Evolutionary conservation across 2,797 vertebrate species (phyloP).

Genomic region (Enteromius viviparus): DNA sequence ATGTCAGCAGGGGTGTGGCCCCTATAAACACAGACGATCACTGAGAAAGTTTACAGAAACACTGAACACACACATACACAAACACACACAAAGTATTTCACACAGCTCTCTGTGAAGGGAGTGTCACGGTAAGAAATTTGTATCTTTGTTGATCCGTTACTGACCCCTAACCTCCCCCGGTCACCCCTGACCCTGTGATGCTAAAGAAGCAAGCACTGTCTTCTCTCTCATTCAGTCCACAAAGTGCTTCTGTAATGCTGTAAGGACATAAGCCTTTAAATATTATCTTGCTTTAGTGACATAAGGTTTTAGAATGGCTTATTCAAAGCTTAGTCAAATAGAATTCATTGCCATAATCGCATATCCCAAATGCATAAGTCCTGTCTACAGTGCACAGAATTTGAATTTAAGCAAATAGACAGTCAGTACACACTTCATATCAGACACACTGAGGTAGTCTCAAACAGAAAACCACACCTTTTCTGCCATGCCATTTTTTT

Average conservation of each 20-base stretch:
- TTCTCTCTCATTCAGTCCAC: background rate
- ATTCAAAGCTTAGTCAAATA: slow-evolving; percentile 37
- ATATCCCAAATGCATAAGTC: background rate
- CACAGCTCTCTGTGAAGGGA: background rate
- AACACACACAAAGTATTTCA: background rate
- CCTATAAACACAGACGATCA: slow-evolving; percentile 17
- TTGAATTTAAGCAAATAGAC: slow-evolving; percentile 44
- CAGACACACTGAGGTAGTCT: background rate
- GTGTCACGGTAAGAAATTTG: slow-evolving; percentile 14
- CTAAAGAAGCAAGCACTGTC: slow-evolving; percentile 13
- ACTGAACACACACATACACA: background rate
- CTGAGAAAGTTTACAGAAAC: slow-evolving; percentile 20
- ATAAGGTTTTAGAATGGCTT: background rate
- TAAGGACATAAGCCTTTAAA: slow-evolving; percentile 29
- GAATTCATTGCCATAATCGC: background rate
- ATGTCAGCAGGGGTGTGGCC: slow-evolving; percentile 34
- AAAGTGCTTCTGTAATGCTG: background rate
- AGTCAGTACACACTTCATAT: background rate
- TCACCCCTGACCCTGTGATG: slow-evolving; percentile 13
- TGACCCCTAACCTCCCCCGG: background rate
- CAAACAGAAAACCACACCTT: slow-evolving; percentile 9
- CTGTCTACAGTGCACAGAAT: background rate
- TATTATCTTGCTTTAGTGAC: background rate
- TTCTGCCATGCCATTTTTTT: background rate
- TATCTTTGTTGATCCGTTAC: slow-evolving; percentile 13